phyloP scores from a whole-genome alignment of 2,113 vertebrate genomes.

The Protobothrops flavoviridis region DNA sequence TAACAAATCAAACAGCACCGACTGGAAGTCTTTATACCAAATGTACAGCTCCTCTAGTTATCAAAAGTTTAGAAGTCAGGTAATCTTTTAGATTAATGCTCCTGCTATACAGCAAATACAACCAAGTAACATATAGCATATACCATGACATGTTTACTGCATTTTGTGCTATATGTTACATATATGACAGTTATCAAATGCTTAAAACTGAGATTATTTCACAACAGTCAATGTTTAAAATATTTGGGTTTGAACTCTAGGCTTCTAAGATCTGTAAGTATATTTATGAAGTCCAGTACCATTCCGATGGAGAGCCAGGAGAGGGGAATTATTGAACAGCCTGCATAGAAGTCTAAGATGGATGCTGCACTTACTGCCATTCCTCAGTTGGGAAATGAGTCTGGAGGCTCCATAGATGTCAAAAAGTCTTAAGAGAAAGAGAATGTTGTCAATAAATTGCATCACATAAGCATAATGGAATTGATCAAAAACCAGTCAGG shows the following conservation, averaged over 20 bases:
- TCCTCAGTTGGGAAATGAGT: slow-evolving; percentile 33
- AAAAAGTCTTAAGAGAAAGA: slow-evolving; percentile 26
- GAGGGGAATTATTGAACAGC: slow-evolving; percentile 4
- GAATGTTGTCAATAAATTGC: not conserved
- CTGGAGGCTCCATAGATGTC: slow-evolving; percentile 36
- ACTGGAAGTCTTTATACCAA: not conserved
- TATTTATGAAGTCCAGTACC: slow-evolving; percentile 35
- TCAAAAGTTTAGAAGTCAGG: not conserved
- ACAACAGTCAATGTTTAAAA: slow-evolving; percentile 61
- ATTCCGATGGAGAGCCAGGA: slow-evolving; percentile 23
- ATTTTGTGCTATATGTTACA: not conserved
- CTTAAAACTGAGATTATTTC: not conserved
- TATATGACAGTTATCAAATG: not conserved
- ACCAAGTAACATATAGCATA: not conserved
- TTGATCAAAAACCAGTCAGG: not conserved
- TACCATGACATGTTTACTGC: not conserved
- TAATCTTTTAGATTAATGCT: not conserved
- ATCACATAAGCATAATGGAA: not conserved
- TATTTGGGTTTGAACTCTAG: slow-evolving; percentile 44
- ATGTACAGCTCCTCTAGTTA: not conserved
- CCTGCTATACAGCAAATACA: not conserved
- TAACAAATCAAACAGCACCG: not conserved
- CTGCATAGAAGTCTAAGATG: slow-evolving; percentile 12
- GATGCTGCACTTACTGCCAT: slow-evolving; percentile 15
- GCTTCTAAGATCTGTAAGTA: slow-evolving; percentile 29